phyloP scores from a whole-genome alignment of 2,888 invertebrate species.

The Plusia festucae region DNA sequence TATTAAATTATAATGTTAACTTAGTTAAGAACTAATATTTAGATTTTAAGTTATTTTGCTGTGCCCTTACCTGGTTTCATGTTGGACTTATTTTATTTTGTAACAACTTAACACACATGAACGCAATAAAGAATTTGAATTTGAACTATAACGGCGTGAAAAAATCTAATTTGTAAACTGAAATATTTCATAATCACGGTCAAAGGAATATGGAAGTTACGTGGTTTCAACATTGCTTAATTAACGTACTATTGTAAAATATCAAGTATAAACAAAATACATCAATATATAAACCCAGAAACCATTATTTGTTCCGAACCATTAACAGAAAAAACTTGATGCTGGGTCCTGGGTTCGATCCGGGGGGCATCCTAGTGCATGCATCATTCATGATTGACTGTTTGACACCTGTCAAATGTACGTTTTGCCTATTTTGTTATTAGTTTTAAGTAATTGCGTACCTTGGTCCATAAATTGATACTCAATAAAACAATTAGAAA shows the following conservation, averaged over 20 bases:
- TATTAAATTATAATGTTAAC: too few relatives aligned
- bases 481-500: not conserved
- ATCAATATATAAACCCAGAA: not conserved
- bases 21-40: too few relatives aligned
- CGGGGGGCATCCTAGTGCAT: not conserved
- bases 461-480: not conserved
- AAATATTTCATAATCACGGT: not conserved
- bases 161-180: not conserved
- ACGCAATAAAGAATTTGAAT: too few relatives aligned
- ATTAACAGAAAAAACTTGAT: not conserved
- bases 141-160: too few relatives aligned
- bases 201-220: constrained; percentile 1
- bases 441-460: too few relatives aligned
- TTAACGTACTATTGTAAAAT: constrained; percentile 15
- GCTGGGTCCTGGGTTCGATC: not conserved
- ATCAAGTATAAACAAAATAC: constrained; percentile 14
- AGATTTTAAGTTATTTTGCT: too few relatives aligned
- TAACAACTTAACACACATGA: too few relatives aligned
- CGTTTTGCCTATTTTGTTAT: not conserved
- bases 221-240: not conserved
- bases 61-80: too few relatives aligned
- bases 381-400: not conserved
- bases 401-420: not conserved
- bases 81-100: too few relatives aligned
- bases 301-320: constrained; percentile 4